These are phyloP conservation scores for Panurus biarmicus DNA, from an alignment of 2,113 vertebrate genomes.

Conservation along the genomic window DNA sequence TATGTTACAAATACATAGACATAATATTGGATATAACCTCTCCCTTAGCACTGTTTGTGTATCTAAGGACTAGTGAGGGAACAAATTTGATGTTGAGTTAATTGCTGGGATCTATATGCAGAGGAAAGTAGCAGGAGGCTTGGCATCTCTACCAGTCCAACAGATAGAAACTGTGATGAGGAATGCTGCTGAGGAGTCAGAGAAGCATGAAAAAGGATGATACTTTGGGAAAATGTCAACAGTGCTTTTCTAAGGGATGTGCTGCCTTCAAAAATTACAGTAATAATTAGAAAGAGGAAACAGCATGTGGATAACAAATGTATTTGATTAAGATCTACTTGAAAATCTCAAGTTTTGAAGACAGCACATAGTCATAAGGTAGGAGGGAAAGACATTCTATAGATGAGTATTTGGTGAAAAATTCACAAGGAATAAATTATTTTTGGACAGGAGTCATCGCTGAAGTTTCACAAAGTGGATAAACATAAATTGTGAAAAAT, in stretches of 20 bases:
- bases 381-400: neutral
- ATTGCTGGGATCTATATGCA: neutral
- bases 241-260: neutral
- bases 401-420: neutral
- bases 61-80: neutral
- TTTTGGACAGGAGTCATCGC: neutral
- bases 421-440: neutral
- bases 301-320: neutral
- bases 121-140: neutral
- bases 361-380: neutral
- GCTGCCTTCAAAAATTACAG: neutral
- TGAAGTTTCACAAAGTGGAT: neutral
- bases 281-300: neutral
- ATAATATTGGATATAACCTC: neutral
- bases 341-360: neutral
- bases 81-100: neutral
- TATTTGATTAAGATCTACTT: neutral
- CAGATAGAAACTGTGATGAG: neutral
- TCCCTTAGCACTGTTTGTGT: neutral
- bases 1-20: neutral
- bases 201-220: neutral
- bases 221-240: neutral
- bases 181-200: neutral
- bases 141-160: neutral
- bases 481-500: neutral